Evolutionary conservation across 1,140 invertebrate species (phyloP).

Genomic region (Leptoteleia sp.): DNA sequence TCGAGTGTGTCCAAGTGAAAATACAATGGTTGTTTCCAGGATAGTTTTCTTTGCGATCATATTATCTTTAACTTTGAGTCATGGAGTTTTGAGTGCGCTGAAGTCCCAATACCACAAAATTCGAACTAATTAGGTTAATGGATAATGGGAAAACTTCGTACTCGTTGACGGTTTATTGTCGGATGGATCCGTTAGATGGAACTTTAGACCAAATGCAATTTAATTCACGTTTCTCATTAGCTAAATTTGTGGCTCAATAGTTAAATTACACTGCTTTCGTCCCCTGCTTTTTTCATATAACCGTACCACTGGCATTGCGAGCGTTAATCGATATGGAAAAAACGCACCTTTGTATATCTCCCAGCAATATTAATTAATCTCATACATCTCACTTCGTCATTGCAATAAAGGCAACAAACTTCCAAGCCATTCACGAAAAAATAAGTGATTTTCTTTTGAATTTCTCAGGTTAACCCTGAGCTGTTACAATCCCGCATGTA

Average conservation of each 20-base stretch:
- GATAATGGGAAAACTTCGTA: constrained; percentile 77
- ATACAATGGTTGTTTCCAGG: constrained; percentile 23
- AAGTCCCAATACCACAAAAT: constrained; percentile 73
- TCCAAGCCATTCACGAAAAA: not conserved
- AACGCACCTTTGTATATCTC: constrained; percentile 19
- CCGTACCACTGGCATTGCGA: not conserved
- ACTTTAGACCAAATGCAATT: constrained; percentile 69
- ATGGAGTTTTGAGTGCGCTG: constrained; percentile 53
- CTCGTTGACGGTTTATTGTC: constrained; percentile 76
- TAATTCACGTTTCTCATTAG: constrained; percentile 72
- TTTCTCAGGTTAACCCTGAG: not conserved
- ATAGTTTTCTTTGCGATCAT: constrained; percentile 44
- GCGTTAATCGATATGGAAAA: constrained; percentile 23
- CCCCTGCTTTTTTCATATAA: constrained; percentile 11
- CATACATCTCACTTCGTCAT: constrained; percentile 22
- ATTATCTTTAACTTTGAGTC: constrained; percentile 65
- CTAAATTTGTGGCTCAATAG: constrained; percentile 60
- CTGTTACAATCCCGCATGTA: constrained; percentile 31
- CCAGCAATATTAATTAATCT: constrained; percentile 20
- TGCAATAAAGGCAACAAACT: constrained; percentile 23
- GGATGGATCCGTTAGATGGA: constrained; percentile 65
- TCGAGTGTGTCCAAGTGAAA: constrained; percentile 20
- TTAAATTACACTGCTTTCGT: constrained; percentile 42
- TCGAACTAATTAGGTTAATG: constrained; percentile 78
- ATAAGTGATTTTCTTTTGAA: constrained; percentile 32